Conservation (phyloP, 2,888 invertebrate species). For the Listrodromus nycthemerus region DNA sequence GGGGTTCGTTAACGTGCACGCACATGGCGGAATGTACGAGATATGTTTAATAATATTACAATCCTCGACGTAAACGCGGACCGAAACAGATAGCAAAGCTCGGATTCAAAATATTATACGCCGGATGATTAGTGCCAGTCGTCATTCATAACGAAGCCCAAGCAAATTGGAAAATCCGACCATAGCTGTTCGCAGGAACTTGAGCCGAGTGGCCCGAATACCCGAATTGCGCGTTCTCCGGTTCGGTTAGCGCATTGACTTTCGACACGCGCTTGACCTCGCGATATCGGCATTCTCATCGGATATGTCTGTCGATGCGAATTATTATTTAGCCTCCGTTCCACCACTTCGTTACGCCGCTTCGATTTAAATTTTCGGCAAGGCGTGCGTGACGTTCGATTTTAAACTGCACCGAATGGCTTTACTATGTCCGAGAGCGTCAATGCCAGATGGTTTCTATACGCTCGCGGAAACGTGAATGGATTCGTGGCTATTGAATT, state of each 20-base stretch:
- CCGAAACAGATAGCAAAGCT: constrained; percentile 1
- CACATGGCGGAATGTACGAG: background rate
- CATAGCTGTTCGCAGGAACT: background rate
- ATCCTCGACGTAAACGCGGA: constrained; percentile 13
- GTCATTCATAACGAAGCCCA: constrained; percentile 8
- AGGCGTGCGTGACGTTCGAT: background rate
- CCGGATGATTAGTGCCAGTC: background rate
- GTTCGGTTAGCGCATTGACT: constrained; percentile 15
- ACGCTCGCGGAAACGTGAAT: background rate
- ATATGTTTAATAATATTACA: constrained; percentile 19
- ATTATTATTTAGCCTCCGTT: background rate
- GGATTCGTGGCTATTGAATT: background rate
- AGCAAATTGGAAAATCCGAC: constrained; percentile 13
- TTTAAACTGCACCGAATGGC: background rate
- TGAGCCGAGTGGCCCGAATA: background rate
- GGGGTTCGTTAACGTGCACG: background rate
- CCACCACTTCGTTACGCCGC: background rate
- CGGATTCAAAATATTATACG: constrained; percentile 1
- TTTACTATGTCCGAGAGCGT: background rate
- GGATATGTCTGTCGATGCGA: constrained; percentile 5
- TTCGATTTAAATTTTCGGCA: background rate
- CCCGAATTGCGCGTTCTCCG: constrained; percentile 3
- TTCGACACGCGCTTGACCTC: constrained; percentile 1
- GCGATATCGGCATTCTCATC: background rate
- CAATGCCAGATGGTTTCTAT: background rate